These are phyloP conservation scores for Amazona vittata DNA, from an alignment of 2,113 vertebrate species.

Conservation along the genomic window DNA sequence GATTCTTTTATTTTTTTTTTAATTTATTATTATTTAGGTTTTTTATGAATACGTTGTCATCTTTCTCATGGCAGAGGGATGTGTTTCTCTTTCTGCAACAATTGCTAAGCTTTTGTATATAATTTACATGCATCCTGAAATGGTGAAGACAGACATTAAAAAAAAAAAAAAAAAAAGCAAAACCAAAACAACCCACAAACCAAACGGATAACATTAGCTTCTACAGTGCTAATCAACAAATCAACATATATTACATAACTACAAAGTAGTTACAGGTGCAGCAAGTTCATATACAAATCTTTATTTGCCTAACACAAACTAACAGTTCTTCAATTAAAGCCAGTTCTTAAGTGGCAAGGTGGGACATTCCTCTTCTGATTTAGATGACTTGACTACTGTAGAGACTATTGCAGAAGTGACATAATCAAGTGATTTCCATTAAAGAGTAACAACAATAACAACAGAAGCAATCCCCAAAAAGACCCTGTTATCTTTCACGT, in stretches of 20 bases:
- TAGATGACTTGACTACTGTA: not conserved
- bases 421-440: not conserved
- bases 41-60: not conserved
- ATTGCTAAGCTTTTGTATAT: not conserved
- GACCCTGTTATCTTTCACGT: not conserved
- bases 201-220: not conserved
- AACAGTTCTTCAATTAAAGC: not conserved
- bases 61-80: not conserved
- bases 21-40: not conserved
- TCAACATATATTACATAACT: not conserved
- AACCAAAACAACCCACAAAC: not conserved
- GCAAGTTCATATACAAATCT: not conserved
- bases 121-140: not conserved
- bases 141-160: not conserved
- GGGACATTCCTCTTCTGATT: not conserved
- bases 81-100: not conserved
- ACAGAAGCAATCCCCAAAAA: not conserved
- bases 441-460: not conserved
- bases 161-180: not conserved
- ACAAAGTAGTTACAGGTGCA: not conserved
- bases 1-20: too few relatives aligned
- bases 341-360: not conserved
- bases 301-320: not conserved
- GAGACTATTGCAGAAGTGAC: not conserved
- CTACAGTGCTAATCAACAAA: not conserved